These are phyloP conservation scores for Tenebrosternarchus preto DNA, from an alignment of 2,113 vertebrate species.

Conservation along the genomic window DNA sequence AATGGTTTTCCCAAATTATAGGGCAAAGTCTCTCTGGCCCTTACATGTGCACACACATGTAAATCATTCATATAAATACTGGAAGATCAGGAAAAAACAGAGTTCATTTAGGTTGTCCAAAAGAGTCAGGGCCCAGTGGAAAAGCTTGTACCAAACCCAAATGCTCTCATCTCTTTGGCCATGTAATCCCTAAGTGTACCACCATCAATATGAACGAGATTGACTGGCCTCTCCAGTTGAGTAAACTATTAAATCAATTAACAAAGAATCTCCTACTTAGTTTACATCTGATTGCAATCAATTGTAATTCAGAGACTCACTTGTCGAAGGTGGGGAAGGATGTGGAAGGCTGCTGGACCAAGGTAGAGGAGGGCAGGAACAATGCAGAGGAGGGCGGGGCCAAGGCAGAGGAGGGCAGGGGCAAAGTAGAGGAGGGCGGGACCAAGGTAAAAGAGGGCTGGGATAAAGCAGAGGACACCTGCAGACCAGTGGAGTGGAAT, in stretches of 20 bases:
- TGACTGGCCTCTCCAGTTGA: constrained; percentile 73
- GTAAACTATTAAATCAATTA: constrained; percentile 78
- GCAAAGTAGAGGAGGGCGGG: too few species aligned
- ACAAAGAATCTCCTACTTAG: constrained; percentile 60
- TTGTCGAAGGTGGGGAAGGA: too few species aligned
- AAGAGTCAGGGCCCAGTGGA: neutral
- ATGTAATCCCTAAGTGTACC: constrained; percentile 68
- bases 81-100: constrained; percentile 63
- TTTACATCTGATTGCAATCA: constrained; percentile 75
- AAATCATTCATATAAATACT: constrained; percentile 64
- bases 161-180: constrained; percentile 57
- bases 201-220: constrained; percentile 69
- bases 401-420: too few species aligned
- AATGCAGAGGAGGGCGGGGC: too few species aligned
- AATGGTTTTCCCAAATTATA: neutral
- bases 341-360: too few species aligned
- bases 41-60: neutral
- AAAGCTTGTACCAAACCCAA: constrained; percentile 46
- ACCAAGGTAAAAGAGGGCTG: too few species aligned
- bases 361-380: too few species aligned
- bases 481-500: too few species aligned
- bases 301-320: constrained; percentile 54
- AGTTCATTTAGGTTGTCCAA: constrained; percentile 67
- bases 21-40: neutral
- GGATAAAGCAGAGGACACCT: too few species aligned